Conservation (phyloP, 1,140 invertebrate species). For the Bilobella aurantiaca region DNA sequence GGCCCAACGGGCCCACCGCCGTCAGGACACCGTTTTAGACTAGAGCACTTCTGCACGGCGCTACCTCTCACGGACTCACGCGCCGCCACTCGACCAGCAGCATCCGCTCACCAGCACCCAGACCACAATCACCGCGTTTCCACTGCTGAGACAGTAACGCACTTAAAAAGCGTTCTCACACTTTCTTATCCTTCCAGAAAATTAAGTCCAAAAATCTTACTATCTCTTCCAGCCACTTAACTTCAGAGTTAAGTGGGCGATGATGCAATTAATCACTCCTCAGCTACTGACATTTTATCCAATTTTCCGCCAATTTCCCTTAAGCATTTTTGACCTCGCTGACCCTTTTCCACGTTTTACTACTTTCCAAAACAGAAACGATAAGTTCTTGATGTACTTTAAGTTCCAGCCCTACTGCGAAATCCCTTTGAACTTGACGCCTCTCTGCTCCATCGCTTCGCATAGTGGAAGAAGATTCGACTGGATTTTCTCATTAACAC, state of each 20-base stretch:
- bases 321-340: background rate
- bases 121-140: background rate
- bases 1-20: background rate
- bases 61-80: no score
- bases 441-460: no score
- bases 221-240: background rate
- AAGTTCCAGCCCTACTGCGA: no score
- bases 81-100: conserved; percentile 6
- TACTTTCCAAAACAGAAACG: background rate
- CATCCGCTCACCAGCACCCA: background rate
- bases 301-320: background rate
- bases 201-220: background rate
- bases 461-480: no score
- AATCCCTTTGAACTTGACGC: no score
- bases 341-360: background rate
- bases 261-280: background rate
- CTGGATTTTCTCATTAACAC: no score
- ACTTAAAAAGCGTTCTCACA: background rate
- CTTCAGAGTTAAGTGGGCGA: background rate
- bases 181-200: background rate
- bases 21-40: background rate
- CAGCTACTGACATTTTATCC: background rate
- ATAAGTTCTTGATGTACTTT: no score
- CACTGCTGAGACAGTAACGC: no score
- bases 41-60: no score